Evolutionary conservation across 2,797 vertebrate genomes (phyloP), one percentile per base, ranked within the genome.

Genomic region (Petrocephalus schoutedeni): DNA sequence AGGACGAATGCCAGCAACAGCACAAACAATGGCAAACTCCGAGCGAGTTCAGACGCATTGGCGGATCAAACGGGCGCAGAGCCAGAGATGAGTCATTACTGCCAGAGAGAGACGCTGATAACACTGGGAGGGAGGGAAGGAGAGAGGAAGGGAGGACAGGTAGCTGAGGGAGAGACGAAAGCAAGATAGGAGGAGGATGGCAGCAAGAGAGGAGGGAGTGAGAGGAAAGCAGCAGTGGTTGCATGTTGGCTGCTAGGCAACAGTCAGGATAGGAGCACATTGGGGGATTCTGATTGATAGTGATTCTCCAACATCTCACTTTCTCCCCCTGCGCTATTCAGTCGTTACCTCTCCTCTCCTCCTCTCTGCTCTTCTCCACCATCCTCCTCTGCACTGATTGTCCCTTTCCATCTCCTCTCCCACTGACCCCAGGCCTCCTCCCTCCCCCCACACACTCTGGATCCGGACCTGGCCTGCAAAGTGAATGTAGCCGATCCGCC

Each of bases 241-340:
- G 54, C 49, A 67, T n/a, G 51, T 58, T 87, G 23, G 86, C 86
- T 87, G 86, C 86, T 87, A 87, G 86, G 86, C 86, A 87, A 87
- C 86, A 86, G 56, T 36, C 32, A 53, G 61, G 14, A 61, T 61
- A 12, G 57, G 86, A 59, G 45, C 5, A 36, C 23, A 86, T 10
- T 53, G 36, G 54, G 61, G 61, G 45, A 57, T 86, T 61, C 28
- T 86, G 58, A 9, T 7, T 61, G 85, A 86, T 61, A 53, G 49
- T 7, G 54, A 36, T 36, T 85, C 53, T 41, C 23, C 10, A 36
- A 57, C 84, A 36, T 85, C 53, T 85, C 51, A n/a, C 23, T 84
- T 58, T 19, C 54, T 58, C 14, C 16, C 32, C 32, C 16, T 8
- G 14, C 54, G 9, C 54, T 59, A 6, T 54, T 85, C 8, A 41